These are phyloP conservation scores for Holothuria scabra DNA, from an alignment of 53 echinoderm and acorn worm species.

Conservation along the genomic window DNA sequence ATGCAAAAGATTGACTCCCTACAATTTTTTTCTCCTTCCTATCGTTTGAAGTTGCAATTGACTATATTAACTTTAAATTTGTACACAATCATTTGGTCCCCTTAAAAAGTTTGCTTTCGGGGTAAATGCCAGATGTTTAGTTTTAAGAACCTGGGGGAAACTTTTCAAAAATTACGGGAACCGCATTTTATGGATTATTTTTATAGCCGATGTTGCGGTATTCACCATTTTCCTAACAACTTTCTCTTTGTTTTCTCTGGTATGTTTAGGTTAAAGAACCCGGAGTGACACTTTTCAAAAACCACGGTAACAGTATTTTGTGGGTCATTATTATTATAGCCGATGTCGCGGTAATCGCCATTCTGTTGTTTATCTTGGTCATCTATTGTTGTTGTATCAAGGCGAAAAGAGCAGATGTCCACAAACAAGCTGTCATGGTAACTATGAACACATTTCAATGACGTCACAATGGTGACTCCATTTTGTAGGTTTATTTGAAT, in stretches of 20 bases:
- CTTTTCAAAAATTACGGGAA: neutral
- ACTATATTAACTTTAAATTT: too few species aligned
- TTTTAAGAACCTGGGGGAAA: neutral
- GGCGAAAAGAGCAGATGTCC: neutral
- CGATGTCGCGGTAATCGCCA: neutral
- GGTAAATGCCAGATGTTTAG: too few species aligned
- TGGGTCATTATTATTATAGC: constrained; percentile 5
- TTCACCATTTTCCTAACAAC: neutral
- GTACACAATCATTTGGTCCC: too few species aligned
- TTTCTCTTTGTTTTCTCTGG: too few species aligned
- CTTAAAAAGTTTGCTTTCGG: too few species aligned
- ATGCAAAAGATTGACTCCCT: too few species aligned
- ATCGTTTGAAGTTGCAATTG: too few species aligned
- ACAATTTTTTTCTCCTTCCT: too few species aligned
- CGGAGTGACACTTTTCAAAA: neutral
- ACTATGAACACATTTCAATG: too few species aligned
- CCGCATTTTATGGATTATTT: neutral
- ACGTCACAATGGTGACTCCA: too few species aligned
- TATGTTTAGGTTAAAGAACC: constrained; percentile 19
- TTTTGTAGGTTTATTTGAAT: too few species aligned
- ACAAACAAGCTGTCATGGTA: constrained; percentile 10
- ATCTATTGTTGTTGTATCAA: constrained; percentile 7
- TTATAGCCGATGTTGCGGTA: neutral
- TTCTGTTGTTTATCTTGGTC: neutral
- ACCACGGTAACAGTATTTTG: neutral